Evolutionary conservation across 2,797 vertebrate genomes (phyloP), one percentile per base, ranked within the genome.

Genomic region (Orestias chungarensis): DNA sequence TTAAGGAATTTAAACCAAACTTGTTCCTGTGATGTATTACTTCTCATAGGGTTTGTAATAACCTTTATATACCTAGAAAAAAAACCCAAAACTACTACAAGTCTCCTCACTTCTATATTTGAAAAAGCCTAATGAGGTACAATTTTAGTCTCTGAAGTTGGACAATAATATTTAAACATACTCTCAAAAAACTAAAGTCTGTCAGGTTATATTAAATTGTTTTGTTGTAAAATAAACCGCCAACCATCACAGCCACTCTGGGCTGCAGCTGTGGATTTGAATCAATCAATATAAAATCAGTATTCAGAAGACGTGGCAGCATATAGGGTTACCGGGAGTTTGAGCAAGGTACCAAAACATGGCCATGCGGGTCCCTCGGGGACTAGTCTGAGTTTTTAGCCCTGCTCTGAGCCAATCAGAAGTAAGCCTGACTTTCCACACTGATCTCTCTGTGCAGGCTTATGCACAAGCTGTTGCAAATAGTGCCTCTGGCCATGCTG

Each of bases 401-500:
- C 70, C 47, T 20, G 66, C 75, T 65, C 68, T 81, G 38, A 6
- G 75, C 88, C 86, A 88, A 86, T 83, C 80, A 88, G 78, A 85
- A 74, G 75, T 69, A 17, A 74, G 86, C 9, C 73, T 33, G 79
- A 78, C 68, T 86, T 72, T 72, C 74, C 66, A 73, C 83, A 66
- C 67, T 76, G 86, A 75, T 73, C 83, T 85, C 74, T 90, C 76
- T 81, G 78, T 88, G 84, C 86, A 87, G 82, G 82, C 82, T 70
- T 66, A 79, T 83, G 81, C 88, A 66, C 15, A 81, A 82, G 82
- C 76, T 18, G 79, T 59, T 62, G 40, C 49, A 76, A 57, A 85
- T 7, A 85, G 80, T 9, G 90, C 92, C 91, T 81, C 78, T 70
- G 89, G 91, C 89, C 82, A 84, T 87, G 78, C 69, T 89, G 88